phyloP scores from a whole-genome alignment of 2,888 invertebrate species.

The Ethmia dodecea region DNA sequence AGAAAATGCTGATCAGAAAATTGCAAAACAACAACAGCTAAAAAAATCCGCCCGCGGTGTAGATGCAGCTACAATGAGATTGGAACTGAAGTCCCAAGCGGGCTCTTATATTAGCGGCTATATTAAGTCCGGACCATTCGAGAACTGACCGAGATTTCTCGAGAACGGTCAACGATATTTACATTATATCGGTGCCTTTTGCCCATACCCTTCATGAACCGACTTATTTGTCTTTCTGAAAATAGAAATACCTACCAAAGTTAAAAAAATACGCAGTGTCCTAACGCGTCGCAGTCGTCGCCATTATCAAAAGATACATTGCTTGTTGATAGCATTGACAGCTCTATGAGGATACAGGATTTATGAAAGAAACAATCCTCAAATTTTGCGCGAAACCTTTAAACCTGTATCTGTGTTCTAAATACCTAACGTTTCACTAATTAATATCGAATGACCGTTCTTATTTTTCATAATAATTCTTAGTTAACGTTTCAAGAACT shows the following conservation, averaged over 20 bases:
- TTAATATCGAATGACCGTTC: too few species aligned
- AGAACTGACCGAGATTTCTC: slow-evolving; percentile 36
- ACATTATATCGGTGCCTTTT: slow-evolving; percentile 4
- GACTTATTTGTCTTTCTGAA: too few species aligned
- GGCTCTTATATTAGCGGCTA: slow-evolving; percentile 46
- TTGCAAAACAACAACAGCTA: slow-evolving; percentile 24
- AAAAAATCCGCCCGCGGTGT: too few species aligned
- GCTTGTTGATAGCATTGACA: background rate
- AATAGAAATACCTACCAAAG: too few species aligned
- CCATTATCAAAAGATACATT: background rate
- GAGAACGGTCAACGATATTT: slow-evolving; percentile 3
- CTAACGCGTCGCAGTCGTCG: background rate
- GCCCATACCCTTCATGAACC: background rate
- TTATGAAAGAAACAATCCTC: background rate
- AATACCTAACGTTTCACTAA: too few species aligned
- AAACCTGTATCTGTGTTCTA: too few species aligned
- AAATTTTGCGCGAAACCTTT: too few species aligned
- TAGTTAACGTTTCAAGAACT: too few species aligned
- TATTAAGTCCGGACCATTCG: slow-evolving; percentile 50
- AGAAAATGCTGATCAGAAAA: too few species aligned
- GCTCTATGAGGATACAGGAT: background rate
- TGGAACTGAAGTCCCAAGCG: slow-evolving; percentile 37
- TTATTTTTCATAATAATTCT: too few species aligned
- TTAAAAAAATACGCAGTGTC: background rate
- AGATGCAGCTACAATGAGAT: slow-evolving; percentile 32